Evolutionary conservation across 2,888 invertebrate species (phyloP).

Genomic region (Oithona nana): DNA sequence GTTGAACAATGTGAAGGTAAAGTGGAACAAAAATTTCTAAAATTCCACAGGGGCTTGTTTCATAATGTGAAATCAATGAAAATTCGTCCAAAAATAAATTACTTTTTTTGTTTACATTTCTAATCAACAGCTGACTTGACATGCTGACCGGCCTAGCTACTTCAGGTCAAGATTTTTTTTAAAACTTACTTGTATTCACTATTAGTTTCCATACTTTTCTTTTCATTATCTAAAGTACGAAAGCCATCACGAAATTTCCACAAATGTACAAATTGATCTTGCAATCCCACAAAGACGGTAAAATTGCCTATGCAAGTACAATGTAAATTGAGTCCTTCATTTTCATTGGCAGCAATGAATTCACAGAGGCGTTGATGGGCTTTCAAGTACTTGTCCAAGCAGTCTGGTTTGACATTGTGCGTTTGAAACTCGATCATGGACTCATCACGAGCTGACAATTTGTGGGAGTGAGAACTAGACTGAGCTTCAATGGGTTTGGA

Average conservation of each 20-base stretch:
- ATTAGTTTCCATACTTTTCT: not conserved
- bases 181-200: not conserved
- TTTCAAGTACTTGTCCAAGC: conserved; percentile 59
- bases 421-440: conserved; percentile 85
- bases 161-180: not conserved
- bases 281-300: conserved; percentile 86
- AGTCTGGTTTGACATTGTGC: conserved; percentile 79
- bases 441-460: conserved; percentile 83
- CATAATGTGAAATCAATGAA: too few relatives aligned
- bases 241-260: conserved; percentile 92
- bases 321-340: conserved; percentile 36
- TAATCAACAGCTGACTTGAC: too few relatives aligned
- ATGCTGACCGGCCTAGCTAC: not conserved
- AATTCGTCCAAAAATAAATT: too few relatives aligned
- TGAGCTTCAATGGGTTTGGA: conserved; percentile 69
- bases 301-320: conserved; percentile 84
- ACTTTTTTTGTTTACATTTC: too few relatives aligned
- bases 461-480: conserved; percentile 86
- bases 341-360: not conserved
- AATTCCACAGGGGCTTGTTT: too few relatives aligned
- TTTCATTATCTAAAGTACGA: conserved; percentile 46
- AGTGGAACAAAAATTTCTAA: too few relatives aligned
- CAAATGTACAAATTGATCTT: conserved; percentile 89
- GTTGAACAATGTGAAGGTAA: too few relatives aligned
- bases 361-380: conserved; percentile 6